Evolutionary conservation across 1,140 invertebrate genomes (phyloP).

Genomic region (Pachypeltis micranthus): DNA sequence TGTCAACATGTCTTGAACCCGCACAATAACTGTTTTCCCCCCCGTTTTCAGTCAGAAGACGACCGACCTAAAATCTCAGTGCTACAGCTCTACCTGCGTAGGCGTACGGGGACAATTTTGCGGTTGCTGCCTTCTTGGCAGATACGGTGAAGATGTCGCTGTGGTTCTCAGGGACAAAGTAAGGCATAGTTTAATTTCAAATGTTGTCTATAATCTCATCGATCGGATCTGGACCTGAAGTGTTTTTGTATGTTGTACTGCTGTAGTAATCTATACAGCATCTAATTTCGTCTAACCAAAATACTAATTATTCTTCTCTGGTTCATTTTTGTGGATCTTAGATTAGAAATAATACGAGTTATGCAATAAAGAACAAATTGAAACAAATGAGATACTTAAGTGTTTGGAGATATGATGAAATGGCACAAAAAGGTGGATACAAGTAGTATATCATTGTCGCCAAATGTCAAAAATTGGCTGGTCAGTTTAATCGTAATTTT

Average conservation of each 20-base stretch:
- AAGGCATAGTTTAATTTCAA: constrained; percentile 20
- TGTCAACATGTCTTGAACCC: not conserved
- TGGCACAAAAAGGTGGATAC: too few relatives aligned
- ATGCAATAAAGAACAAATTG: too few relatives aligned
- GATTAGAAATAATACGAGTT: not conserved
- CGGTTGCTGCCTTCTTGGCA: constrained; percentile 36
- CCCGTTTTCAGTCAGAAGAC: constrained; percentile 38
- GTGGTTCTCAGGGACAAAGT: constrained; percentile 36
- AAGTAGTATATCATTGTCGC: too few relatives aligned
- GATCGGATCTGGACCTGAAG: not conserved
- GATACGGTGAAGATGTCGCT: constrained; percentile 38
- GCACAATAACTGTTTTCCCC: constrained; percentile 5
- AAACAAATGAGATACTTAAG: too few relatives aligned
- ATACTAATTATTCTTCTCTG: not conserved
- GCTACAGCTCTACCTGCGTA: constrained; percentile 35
- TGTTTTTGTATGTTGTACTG: not conserved
- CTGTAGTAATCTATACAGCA: not conserved
- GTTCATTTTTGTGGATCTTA: not conserved
- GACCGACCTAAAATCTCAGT: constrained; percentile 38
- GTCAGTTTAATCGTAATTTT: too few relatives aligned
- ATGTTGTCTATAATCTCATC: not conserved
- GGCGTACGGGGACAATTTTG: constrained; percentile 40
- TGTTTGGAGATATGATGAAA: too few relatives aligned
- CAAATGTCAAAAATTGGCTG: too few relatives aligned
- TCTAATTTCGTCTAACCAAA: not conserved